Conservation (phyloP, 2,113 vertebrate genomes). For the Xenopus laevis region DNA sequence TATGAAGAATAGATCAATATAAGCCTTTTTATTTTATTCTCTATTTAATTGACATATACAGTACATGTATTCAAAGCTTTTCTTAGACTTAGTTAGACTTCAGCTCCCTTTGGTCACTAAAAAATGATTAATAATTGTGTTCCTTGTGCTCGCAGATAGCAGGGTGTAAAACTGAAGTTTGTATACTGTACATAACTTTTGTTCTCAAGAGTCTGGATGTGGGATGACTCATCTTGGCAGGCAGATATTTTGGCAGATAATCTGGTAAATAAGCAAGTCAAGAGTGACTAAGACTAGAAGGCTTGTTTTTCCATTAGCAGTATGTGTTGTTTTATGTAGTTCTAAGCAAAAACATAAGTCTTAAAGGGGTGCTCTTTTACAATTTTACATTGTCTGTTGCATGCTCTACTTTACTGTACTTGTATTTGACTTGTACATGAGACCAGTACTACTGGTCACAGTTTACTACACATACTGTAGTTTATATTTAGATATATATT, state of each 20-base stretch:
- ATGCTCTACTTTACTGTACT: too few relatives aligned
- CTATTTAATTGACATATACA: too few relatives aligned
- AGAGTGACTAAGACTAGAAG: slow-evolving; percentile 40
- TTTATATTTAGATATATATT: too few relatives aligned
- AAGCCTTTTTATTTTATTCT: too few relatives aligned
- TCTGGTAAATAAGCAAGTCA: slow-evolving; percentile 24
- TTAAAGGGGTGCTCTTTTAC: too few relatives aligned
- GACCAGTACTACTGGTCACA: too few relatives aligned
- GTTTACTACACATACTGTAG: too few relatives aligned
- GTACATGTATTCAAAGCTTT: too few relatives aligned
- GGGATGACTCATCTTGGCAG: slow-evolving; percentile 35
- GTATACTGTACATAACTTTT: slow-evolving; percentile 19
- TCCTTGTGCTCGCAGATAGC: background rate
- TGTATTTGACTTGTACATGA: too few relatives aligned
- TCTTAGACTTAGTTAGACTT: too few relatives aligned
- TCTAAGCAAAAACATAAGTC: slow-evolving; percentile 5
- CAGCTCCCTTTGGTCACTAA: background rate
- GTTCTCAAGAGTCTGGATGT: slow-evolving; percentile 29
- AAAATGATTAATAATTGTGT: background rate
- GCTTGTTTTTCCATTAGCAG: slow-evolving; percentile 14
- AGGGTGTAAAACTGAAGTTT: background rate
- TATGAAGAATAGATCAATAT: too few relatives aligned
- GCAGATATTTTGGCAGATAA: slow-evolving; percentile 17
- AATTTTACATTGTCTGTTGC: too few relatives aligned
- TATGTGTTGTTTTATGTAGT: slow-evolving; percentile 6